A percentile compares a stretch with the other conserved stretches of the same genome.
Evolutionary conservation across 2,113 vertebrate species (phyloP).

Genomic region (Lasiurus borealis): DNA sequence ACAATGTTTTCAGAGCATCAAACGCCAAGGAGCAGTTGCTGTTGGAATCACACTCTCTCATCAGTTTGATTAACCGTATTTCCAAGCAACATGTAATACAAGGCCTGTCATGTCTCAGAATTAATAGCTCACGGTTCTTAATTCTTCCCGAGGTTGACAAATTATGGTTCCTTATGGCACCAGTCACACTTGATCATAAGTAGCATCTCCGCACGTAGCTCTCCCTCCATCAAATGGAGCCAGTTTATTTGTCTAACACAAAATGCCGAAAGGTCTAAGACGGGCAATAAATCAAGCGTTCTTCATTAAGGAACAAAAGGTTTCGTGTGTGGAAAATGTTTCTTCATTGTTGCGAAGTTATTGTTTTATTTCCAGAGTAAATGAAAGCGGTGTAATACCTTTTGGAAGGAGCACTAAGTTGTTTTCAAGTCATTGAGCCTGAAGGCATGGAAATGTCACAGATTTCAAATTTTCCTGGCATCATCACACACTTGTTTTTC

Average conservation of each 20-base stretch:
- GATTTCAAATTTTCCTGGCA: neutral
- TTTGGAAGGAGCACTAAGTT: slow-evolving; percentile 47
- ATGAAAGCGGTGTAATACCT: slow-evolving; percentile 31
- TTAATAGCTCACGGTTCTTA: slow-evolving; percentile 80
- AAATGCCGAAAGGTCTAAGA: slow-evolving; percentile 59
- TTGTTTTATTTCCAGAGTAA: slow-evolving; percentile 66
- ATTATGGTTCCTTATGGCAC: slow-evolving; percentile 71
- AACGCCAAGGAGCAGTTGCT: slow-evolving; percentile 53
- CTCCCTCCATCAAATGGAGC: slow-evolving; percentile 69
- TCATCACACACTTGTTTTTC: slow-evolving; percentile 4
- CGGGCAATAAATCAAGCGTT: slow-evolving; percentile 66
- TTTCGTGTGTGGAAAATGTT: slow-evolving; percentile 68
- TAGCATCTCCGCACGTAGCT: slow-evolving; percentile 51
- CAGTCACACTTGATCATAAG: slow-evolving; percentile 74
- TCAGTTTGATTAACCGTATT: slow-evolving; percentile 76
- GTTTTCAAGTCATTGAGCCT: slow-evolving; percentile 42
- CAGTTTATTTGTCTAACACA: slow-evolving; percentile 77
- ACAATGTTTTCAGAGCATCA: slow-evolving; percentile 30
- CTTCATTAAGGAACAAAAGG: slow-evolving; percentile 77
- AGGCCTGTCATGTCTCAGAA: slow-evolving; percentile 74
- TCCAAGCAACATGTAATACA: slow-evolving; percentile 76
- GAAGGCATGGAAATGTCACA: slow-evolving; percentile 26
- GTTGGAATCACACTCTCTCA: slow-evolving; percentile 77
- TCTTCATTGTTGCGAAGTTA: slow-evolving; percentile 55
- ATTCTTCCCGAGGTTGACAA: slow-evolving; percentile 80